Evolutionary conservation across 1,140 invertebrate species (phyloP).

Genomic region (Arctopsyche grandis): DNA sequence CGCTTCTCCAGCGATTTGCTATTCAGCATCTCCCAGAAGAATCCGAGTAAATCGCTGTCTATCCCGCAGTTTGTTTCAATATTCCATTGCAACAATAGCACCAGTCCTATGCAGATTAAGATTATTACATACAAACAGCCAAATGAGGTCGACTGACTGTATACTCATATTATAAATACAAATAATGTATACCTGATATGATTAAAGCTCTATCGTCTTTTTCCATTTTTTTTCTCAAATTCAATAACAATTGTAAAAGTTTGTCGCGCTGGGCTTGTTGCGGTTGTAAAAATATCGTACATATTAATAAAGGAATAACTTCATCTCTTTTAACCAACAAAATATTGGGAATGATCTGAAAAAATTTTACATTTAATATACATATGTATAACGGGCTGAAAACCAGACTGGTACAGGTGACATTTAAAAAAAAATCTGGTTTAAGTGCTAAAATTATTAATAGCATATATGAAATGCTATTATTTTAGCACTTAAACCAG

Average conservation of each 20-base stretch:
- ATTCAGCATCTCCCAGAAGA: slow-evolving; percentile 82
- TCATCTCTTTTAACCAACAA: slow-evolving; percentile 78
- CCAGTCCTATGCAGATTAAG: slow-evolving; percentile 50
- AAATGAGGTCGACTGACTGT: too few species aligned
- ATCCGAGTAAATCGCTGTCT: slow-evolving; percentile 50
- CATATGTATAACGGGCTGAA: too few species aligned
- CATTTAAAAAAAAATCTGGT: too few species aligned
- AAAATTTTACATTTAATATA: not conserved
- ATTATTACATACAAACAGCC: too few species aligned
- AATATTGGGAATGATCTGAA: slow-evolving; percentile 75
- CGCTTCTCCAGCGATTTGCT: slow-evolving; percentile 78
- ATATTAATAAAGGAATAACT: slow-evolving; percentile 77
- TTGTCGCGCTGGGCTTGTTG: slow-evolving; percentile 72
- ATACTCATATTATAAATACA: not conserved
- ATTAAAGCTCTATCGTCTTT: slow-evolving; percentile 77
- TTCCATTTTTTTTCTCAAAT: slow-evolving; percentile 80
- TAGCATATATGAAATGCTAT: too few species aligned
- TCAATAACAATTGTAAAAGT: slow-evolving; percentile 77
- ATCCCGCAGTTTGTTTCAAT: slow-evolving; percentile 49
- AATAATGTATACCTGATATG: slow-evolving; percentile 66
- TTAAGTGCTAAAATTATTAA: too few species aligned
- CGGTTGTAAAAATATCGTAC: slow-evolving; percentile 72
- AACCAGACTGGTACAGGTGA: too few species aligned
- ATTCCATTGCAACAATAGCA: slow-evolving; percentile 52
- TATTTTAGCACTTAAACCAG: too few species aligned